Conservation (phyloP, 1,140 invertebrate genomes). For the Platyscapa corneri region DNA sequence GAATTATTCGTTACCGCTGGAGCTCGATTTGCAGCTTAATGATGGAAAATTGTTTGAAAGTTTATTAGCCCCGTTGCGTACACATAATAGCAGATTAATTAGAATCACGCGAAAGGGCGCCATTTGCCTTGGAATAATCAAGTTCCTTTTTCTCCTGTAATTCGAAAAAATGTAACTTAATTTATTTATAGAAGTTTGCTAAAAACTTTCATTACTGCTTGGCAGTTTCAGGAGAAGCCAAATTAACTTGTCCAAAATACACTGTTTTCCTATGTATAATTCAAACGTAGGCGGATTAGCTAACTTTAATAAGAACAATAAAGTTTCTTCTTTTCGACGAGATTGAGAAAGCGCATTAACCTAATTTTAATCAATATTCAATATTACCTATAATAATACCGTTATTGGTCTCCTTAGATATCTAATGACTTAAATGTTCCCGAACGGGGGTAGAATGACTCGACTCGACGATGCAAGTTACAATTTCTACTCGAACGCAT, state of each 20-base stretch:
- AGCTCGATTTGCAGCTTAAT: constrained; percentile 9
- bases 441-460: neutral
- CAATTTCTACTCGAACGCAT: constrained; percentile 22
- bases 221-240: neutral
- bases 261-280: neutral
- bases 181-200: constrained; percentile 21
- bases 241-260: constrained; percentile 5
- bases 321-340: neutral
- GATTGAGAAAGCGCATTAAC: neutral
- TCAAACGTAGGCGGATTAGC: neutral
- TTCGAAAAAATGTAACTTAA: constrained; percentile 13
- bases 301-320: constrained; percentile 21
- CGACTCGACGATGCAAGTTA: neutral
- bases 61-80: constrained; percentile 11
- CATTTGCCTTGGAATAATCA: constrained; percentile 18
- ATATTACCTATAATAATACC: neutral
- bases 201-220: constrained; percentile 21
- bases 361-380: constrained; percentile 2
- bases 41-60: constrained; percentile 26
- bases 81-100: constrained; percentile 13
- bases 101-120: neutral
- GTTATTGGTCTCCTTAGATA: neutral
- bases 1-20: neutral
- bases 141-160: neutral
- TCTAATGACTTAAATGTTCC: neutral